Base-by-base conservation (phyloP, 2,888 invertebrate species). In the Hirtodrosophila alboralis region DNA sequence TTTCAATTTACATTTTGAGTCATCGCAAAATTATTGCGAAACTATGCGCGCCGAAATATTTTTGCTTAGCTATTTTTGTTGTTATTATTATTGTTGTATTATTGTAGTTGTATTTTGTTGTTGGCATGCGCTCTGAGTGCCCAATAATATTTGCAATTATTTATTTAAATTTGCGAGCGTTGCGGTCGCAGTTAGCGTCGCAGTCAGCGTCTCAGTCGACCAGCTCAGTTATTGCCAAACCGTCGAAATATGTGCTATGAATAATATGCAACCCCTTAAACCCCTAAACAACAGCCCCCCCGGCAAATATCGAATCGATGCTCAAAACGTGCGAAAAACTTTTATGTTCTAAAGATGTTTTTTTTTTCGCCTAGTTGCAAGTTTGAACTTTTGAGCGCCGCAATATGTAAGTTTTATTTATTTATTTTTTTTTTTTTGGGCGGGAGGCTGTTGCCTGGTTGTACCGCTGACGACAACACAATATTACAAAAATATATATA, bases 91-190 rank as follows among this genome's bases (percentile, higher is more conserved):
- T 18, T 12, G 4, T 34, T 28, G 36, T 28, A 4, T 36, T 53
- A 45, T 52, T 43, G 30, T 48, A 38, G 60, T 67, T 56, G 65
- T 52, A 48, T 31, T 60, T 51, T 57, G 52, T 53, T 52, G 58
- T 75, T 77, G 79, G 80, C 84, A 77, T 80, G 72, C 72, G 63
- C 62, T 70, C 84, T 69, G 84, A 78, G 79, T 81, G 81, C 74
- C 79, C 79, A 81, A 84, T 84, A 81, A 79, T 84, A 79, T 75
- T 84, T 79, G 79, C 76, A 81, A 81, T 84, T 84, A 84, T 81
- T 81, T 84, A 77, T 80, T 77, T 77, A 60, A 64, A 51, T 63
- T 74, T 74, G 67, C 54, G 45, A 57, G 70, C 70, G 54, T 33
- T 53, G 67, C 60, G 51, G 23, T 48, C 57, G 54, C 60, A 47